Evolutionary conservation across 2,888 invertebrate genomes (phyloP), one percentile per base, ranked within the genome.

Genomic region (Rhingia campestris): DNA sequence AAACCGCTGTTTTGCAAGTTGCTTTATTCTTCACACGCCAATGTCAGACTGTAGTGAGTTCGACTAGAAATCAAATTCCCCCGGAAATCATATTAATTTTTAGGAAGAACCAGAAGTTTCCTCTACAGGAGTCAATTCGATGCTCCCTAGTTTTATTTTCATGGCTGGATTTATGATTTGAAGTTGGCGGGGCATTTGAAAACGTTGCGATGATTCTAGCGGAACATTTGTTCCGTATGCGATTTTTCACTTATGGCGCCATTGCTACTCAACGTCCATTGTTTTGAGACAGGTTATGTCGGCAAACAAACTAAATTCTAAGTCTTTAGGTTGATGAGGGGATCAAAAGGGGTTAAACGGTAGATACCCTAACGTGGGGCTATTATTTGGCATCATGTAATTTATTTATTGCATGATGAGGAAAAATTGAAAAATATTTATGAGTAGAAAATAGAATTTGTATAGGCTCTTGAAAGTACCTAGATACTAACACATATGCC

Each of bases 1-100:
- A 56, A 41, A 4, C 6, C 4, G 1, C 22, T 22, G 22, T 22
- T 22, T 22, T 22, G 22, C 22, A 22, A 22, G 22, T 22, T 22
- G 22, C 22, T 35, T 3, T 10, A 53, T 39, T 35, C 66, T 64
- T 22, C 30, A n/a, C 76, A 63, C 59, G 59, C 64, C 75, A 76
- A 72, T 81, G 81, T 66, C 81, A 81, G 81, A 59, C 70, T 64
- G 39, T 47, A 72, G 64, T 49, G 61, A 56, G 37, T 56, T 56
- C 75, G 51, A 51, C 70, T 66, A 77, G 76, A 81, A 81, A 77
- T 72, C 81, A 77, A 81, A 77, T 72, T 81, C 37, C 35, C 33
- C 81, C 76, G 81, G 81, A 81, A 81, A 81, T 81, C 66, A 72
- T 66, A 81, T 81, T 77, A 72, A 77, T 72, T 81, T 70, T 56